Conservation (phyloP, 2,797 vertebrate species). For the Rhincodon typus region DNA sequence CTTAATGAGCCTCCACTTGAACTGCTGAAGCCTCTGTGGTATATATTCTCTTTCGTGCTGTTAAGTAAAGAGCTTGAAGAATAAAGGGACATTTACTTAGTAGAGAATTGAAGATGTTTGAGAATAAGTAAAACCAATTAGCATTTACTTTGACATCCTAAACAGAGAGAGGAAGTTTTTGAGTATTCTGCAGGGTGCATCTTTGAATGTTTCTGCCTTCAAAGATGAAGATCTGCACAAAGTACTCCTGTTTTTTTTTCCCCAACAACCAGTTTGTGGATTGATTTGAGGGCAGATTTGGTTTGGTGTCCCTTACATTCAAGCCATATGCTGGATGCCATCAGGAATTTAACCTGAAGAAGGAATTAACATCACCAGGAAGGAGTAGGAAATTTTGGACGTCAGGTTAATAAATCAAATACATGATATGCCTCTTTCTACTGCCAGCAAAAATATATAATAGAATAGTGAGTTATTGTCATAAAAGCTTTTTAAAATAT, state of each 20-base stretch:
- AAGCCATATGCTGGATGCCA: not conserved
- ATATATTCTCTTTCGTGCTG: not conserved
- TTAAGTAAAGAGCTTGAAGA: not conserved
- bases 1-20: not conserved
- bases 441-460: not conserved
- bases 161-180: not conserved
- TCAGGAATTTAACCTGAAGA: not conserved
- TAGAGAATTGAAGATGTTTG: not conserved
- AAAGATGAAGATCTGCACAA: not conserved
- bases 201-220: not conserved
- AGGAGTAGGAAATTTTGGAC: not conserved
- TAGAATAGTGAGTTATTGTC: not conserved
- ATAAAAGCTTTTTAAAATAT: not conserved
- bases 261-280: not conserved
- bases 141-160: not conserved
- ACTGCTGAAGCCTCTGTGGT: not conserved
- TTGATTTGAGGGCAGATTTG: not conserved
- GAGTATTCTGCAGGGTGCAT: not conserved
- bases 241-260: not conserved
- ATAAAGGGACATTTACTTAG: not conserved
- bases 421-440: not conserved
- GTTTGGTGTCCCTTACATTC: not conserved
- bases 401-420: not conserved
- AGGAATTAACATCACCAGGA: not conserved
- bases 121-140: not conserved